Conservation (phyloP, 2,113 vertebrate species). For the Cheirogaleus medius region DNA sequence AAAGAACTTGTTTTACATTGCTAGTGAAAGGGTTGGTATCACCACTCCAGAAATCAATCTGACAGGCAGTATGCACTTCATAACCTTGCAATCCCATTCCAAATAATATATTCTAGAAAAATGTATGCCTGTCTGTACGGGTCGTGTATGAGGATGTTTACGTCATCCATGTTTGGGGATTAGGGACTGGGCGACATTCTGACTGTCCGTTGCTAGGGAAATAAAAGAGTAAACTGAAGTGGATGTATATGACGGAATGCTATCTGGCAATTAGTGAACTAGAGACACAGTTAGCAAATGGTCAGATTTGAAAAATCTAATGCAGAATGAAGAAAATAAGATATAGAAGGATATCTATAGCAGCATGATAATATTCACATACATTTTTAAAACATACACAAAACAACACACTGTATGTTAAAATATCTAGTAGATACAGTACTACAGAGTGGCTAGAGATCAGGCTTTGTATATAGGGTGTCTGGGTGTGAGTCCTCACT, state of each 20-base stretch:
- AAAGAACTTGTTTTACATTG: background rate
- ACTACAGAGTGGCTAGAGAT: background rate
- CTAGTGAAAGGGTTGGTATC: background rate
- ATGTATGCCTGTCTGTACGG: background rate
- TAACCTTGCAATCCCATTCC: background rate
- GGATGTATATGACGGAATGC: background rate
- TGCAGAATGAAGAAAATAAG: background rate
- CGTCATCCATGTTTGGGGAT: background rate
- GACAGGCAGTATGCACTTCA: background rate
- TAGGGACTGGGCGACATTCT: background rate
- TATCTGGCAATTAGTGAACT: background rate
- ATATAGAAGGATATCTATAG: background rate
- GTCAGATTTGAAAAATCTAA: background rate
- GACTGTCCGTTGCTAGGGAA: background rate
- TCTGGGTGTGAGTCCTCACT: background rate
- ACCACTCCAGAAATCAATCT: background rate
- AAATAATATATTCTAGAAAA: background rate
- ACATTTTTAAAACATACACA: background rate
- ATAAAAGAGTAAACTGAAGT: background rate
- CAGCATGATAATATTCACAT: background rate
- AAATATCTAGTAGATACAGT: background rate
- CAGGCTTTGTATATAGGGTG: accelerated
- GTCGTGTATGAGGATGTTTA: background rate
- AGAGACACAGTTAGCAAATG: background rate
- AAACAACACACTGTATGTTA: background rate